Evolutionary conservation across 2,797 vertebrate genomes (phyloP), one percentile per base, ranked within the genome.

Genomic region (Chrosomus eos): DNA sequence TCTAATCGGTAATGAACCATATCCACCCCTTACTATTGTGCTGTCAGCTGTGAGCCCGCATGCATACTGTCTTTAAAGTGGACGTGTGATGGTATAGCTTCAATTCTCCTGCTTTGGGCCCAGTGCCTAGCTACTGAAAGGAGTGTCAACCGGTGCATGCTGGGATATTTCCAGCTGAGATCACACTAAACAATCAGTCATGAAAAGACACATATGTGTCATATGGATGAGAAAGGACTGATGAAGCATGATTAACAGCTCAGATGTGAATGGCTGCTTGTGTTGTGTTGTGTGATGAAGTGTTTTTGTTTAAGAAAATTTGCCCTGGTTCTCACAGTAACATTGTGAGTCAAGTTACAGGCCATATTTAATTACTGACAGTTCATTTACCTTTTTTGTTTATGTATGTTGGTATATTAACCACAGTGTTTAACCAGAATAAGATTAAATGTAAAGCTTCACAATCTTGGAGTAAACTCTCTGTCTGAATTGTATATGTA

Each of bases 1-100:
- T 86, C 92, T 94, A 92, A 94, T 94, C 90, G 91, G 88, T 91
- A 91, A 91, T 92, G 91, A 93, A 93, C 88, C 86, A 85, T 87
- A 66, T 81, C 77, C 75, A 53, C 40, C 88, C 91, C 90, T 74
- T 38, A 67, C 87, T 89, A 84, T 74, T 90, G 88, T 92, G 82
- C 89, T 87, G 86, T 60, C 88, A 90, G 91, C 92, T 92, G 92
- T 89, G 93, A 92, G 92, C 91, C 90, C 87, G 89, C 80, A 53
- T 92, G 89, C 86, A 85, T 90, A 91, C 88, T 91, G 90, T 90
- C 89, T 89, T 81, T 89, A 86, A 91, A 81, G 88, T 91, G 85
- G 84, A 83, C 89, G 79, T 84, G 89, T 91, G 87, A 80, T 68
- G 76, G 83, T 87, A 84, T 75, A 88, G 85, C 71, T 83, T 81